Evolutionary conservation across 2,888 invertebrate genomes (phyloP), one percentile per base, ranked within the genome.

Genomic region (Tachystola acroxantha): DNA sequence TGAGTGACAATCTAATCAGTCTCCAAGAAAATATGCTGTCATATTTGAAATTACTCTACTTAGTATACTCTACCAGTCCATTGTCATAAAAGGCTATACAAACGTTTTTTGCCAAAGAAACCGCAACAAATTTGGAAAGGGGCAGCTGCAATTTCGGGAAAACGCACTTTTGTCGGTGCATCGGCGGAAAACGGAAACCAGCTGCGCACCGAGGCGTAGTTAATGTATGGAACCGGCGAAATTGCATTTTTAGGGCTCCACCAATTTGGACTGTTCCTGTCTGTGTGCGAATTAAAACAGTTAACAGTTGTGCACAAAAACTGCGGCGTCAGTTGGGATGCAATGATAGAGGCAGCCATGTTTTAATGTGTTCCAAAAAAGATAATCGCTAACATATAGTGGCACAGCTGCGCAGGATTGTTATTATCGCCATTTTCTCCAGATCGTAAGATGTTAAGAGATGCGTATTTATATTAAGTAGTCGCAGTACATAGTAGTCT

Each of bases 211-310:
- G 69, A 55, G 65, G 66, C 71, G 73, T 59, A 57, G 65, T 73
- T 75, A 76, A 81, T 76, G 72, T 59, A 72, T 65, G 73, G 61
- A 66, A 65, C 72, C 71, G 66, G 63, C 64, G 61, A 76, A 80
- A 81, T 84, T 84, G 80, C 84, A 82, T 77, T 85, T 84, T 74
- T 82, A 79, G 67, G 81, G 80, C 66, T 81, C 65, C 74, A 53
- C 64, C 66, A 76, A 72, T 73, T 81, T 71, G 53, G 59, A 48
- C 47, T 48, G 50, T 45, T 47, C 46, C 30, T 32, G 37, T 36
- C 40, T 33, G 45, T 49, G 48, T 36, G 46, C 48, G 51, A 55
- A 59, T 57, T 54, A 47, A 22, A 33, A 39, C 33, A 14, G 38
- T 38, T 42, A 37, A 33, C 40, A 38, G 30, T 28, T 29, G 36